A percentile compares a stretch with the other conserved stretches of the same genome.
phyloP scores from a whole-genome alignment of 2,797 vertebrate species.

The Microcaecilia unicolor region DNA sequence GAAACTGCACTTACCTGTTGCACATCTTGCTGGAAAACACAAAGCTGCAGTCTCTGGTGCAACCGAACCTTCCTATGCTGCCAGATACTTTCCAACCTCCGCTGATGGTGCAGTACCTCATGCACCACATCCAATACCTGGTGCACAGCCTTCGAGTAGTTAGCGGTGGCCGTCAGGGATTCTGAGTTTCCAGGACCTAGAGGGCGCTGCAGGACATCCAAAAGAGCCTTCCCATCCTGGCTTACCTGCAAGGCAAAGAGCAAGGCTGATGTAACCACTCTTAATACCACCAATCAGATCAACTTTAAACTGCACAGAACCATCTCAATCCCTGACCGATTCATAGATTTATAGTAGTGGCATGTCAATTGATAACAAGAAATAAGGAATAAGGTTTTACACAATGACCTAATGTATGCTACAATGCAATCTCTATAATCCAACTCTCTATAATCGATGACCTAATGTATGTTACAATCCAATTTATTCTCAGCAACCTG shows the following conservation, averaged over 20 bases:
- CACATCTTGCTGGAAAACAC: slow-evolving; percentile 96
- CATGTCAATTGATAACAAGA: too few species aligned
- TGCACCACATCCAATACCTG: slow-evolving; percentile 92
- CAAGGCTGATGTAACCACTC: too few species aligned
- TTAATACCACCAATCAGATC: too few species aligned
- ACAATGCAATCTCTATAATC: too few species aligned
- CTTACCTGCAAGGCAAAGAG: slow-evolving; percentile 67
- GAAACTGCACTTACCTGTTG: slow-evolving; percentile 72
- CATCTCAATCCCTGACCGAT: too few species aligned
- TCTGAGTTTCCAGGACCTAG: slow-evolving; percentile 90
- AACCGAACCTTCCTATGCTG: slow-evolving; percentile 93
- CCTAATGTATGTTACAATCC: too few species aligned
- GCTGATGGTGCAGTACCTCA: slow-evolving; percentile 90
- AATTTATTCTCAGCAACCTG: too few species aligned
- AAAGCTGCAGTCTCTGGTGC: slow-evolving; percentile 93
- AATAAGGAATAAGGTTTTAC: too few species aligned
- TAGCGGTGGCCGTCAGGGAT: slow-evolving; percentile 91
- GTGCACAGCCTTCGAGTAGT: slow-evolving; percentile 96
- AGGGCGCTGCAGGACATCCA: slow-evolving; percentile 93
- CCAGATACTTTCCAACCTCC: slow-evolving; percentile 92
- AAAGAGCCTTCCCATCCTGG: slow-evolving; percentile 90
- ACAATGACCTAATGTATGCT: too few species aligned
- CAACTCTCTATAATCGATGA: too few species aligned
- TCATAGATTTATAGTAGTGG: too few species aligned
- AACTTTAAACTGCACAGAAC: too few species aligned